Evolutionary conservation across 64 coral and sea anemone species (phyloP).

Genomic region (Montipora foliosa): DNA sequence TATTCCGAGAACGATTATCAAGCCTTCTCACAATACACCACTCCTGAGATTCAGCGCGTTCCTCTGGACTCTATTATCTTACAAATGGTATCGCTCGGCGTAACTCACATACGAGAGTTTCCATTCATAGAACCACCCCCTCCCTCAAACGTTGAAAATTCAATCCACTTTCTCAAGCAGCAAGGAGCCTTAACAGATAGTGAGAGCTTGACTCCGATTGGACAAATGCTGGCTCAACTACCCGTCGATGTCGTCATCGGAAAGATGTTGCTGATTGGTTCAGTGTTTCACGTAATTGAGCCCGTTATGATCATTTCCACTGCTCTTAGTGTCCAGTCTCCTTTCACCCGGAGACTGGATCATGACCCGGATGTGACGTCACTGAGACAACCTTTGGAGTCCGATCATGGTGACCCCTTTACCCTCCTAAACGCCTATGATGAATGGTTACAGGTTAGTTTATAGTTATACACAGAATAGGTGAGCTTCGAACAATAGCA

Average conservation of each 20-base stretch:
- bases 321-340: conserved; percentile 98
- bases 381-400: conserved; percentile 80
- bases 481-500: no score
- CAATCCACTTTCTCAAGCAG: conserved; percentile 87
- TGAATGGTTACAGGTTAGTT: conserved; percentile 89
- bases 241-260: conserved; percentile 99
- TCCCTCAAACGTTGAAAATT: conserved; percentile 91
- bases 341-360: conserved; percentile 88
- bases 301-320: conserved; percentile 94
- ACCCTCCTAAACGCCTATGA: conserved; percentile 96
- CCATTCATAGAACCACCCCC: conserved; percentile 95
- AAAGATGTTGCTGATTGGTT: conserved; percentile 98
- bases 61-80: conserved; percentile 93
- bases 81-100: conserved; percentile 94
- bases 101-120: conserved; percentile 84
- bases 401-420: conserved; percentile 98
- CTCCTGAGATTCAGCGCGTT: conserved; percentile 93
- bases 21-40: conserved; percentile 96
- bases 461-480: neutral
- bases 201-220: conserved; percentile 64
- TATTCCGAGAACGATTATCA: conserved; percentile 95
- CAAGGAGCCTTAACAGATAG: conserved; percentile 80
- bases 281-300: conserved; percentile 95
- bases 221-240: conserved; percentile 85
- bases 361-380: conserved; percentile 94